Evolutionary conservation across 92 coral and sea anemone genomes (phyloP).

Genomic region (Palythoa caribaeorum): DNA sequence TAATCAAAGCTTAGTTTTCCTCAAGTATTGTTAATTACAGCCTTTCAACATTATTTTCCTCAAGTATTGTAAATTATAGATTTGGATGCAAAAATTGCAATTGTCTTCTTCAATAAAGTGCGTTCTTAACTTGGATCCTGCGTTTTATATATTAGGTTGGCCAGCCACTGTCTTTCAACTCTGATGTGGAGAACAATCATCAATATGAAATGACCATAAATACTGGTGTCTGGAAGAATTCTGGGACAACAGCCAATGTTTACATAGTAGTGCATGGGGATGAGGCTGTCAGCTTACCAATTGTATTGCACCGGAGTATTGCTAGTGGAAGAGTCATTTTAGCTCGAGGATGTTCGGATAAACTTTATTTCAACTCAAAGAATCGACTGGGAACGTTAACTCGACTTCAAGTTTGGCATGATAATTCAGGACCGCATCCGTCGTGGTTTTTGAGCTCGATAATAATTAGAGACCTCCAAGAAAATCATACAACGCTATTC

Average conservation of each 20-base stretch:
- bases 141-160: conserved; percentile 56
- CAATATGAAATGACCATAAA: conserved; percentile 69
- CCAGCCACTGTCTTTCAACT: conserved; percentile 60
- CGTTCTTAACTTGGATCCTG: not conserved
- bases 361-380: conserved; percentile 62
- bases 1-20: too few species aligned
- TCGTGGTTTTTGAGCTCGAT: conserved; percentile 74
- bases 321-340: conserved; percentile 59
- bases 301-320: conserved; percentile 67
- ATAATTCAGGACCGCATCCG: conserved; percentile 74
- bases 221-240: conserved; percentile 85
- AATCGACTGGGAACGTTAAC: conserved; percentile 58
- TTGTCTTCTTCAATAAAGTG: not conserved
- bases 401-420: conserved; percentile 73
- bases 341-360: conserved; percentile 77
- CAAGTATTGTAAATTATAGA: not conserved
- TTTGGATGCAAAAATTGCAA: not conserved
- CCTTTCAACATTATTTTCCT: too few species aligned
- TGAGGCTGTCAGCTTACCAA: conserved; percentile 79
- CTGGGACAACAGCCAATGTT: conserved; percentile 87
- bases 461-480: conserved; percentile 51
- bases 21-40: too few species aligned
- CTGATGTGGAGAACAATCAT: conserved; percentile 24
- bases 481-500: conserved; percentile 58
- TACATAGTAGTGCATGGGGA: conserved; percentile 80